phyloP scores from a whole-genome alignment of 2,113 vertebrate genomes.

The Dryoscopus gambensis region DNA sequence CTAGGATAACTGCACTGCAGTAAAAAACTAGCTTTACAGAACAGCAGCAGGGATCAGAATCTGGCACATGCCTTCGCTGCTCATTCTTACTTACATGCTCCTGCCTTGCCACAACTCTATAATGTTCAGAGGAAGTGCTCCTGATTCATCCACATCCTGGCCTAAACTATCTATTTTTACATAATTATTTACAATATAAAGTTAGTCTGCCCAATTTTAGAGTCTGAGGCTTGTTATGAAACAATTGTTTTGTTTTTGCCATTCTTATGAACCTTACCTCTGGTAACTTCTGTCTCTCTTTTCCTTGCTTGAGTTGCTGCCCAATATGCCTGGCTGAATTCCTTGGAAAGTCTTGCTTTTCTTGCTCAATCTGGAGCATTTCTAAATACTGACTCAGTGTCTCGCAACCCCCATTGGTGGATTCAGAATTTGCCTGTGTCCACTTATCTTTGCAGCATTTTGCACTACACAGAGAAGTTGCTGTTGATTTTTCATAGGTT shows the following conservation, averaged over 20 bases:
- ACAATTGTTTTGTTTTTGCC: background rate
- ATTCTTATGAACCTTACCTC: conserved; percentile 68
- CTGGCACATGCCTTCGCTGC: background rate
- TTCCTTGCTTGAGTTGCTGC: conserved; percentile 61
- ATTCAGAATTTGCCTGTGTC: conserved; percentile 51
- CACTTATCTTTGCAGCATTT: conserved; percentile 56
- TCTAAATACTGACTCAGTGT: conserved; percentile 73
- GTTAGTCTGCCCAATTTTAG: background rate
- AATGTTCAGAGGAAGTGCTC: background rate
- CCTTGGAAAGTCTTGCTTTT: conserved; percentile 69
- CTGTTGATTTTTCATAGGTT: conserved; percentile 81
- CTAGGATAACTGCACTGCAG: background rate
- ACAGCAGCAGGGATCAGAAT: background rate
- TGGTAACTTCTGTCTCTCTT: conserved; percentile 65
- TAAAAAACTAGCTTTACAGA: background rate
- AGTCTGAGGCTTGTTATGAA: background rate
- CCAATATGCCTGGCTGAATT: conserved; percentile 44
- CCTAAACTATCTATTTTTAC: background rate
- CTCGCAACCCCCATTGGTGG: conserved; percentile 58
- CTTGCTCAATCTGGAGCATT: conserved; percentile 75
- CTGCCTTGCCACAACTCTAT: background rate
- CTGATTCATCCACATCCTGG: background rate
- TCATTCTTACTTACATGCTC: background rate
- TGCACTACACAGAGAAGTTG: conserved; percentile 51
- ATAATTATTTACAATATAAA: background rate